Conservation (phyloP, 1,140 invertebrate genomes). For the Scaptomyza hsui region DNA sequence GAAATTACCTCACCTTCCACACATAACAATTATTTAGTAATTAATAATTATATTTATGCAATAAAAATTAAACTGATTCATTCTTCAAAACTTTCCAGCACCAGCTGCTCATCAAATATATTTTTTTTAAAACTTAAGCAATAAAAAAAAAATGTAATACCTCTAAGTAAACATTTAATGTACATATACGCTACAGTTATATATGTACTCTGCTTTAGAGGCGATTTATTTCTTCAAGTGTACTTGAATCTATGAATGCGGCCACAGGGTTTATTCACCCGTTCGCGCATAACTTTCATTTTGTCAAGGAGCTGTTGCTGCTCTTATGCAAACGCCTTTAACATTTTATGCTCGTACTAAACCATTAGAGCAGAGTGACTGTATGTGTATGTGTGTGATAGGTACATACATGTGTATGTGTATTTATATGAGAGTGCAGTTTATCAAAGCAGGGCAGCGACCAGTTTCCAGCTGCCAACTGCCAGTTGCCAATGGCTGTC, state of each 20-base stretch:
- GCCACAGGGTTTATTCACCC: constrained; percentile 63
- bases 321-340: constrained; percentile 46
- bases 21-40: no score
- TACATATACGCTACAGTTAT: no score
- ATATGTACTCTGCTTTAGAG: no score
- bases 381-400: constrained; percentile 5
- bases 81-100: no score
- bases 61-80: no score
- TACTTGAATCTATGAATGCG: constrained; percentile 2
- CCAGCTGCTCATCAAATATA: no score
- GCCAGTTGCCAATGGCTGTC: constrained; percentile 59
- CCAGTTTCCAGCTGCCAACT: constrained; percentile 46
- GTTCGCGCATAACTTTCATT: constrained; percentile 54
- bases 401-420: constrained; percentile 8
- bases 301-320: constrained; percentile 30
- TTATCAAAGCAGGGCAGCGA: constrained; percentile 67
- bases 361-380: constrained; percentile 15
- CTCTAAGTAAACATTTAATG: no score
- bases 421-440: constrained; percentile 50
- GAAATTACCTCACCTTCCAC: no score
- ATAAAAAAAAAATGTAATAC: no score
- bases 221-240: constrained; percentile 16
- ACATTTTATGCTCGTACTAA: constrained; percentile 64
- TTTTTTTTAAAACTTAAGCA: no score
- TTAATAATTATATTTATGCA: no score